Conservation (phyloP, 2,888 invertebrate species). For the Atethmia centrago region DNA sequence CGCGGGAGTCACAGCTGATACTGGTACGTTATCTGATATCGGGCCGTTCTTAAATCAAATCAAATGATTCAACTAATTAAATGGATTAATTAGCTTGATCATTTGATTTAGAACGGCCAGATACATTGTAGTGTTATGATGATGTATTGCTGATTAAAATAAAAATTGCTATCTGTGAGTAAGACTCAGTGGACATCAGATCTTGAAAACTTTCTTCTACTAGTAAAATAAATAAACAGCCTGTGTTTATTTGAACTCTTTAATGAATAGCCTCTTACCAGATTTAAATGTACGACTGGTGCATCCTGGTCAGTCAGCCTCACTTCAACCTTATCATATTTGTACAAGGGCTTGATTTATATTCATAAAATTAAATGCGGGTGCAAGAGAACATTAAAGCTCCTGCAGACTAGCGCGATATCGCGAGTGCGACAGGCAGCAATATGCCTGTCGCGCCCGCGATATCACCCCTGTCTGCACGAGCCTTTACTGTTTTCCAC, state of each 20-base stretch:
- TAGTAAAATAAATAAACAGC: neutral
- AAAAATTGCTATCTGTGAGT: conserved; percentile 12
- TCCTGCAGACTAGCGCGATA: too few species aligned
- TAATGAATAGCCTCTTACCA: neutral
- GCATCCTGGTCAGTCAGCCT: neutral
- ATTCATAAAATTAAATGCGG: neutral
- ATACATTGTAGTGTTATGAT: conserved; percentile 18
- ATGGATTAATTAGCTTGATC: conserved; percentile 41
- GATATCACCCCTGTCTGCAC: too few species aligned
- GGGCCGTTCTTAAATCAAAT: too few species aligned
- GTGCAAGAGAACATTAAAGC: neutral
- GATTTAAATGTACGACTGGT: neutral
- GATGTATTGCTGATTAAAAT: conserved; percentile 4
- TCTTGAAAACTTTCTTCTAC: conserved; percentile 15
- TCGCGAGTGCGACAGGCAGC: too few species aligned
- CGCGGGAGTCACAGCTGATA: conserved; percentile 19
- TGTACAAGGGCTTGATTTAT: neutral
- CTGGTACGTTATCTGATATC: conserved; percentile 13
- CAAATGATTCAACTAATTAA: too few species aligned
- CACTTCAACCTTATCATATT: neutral
- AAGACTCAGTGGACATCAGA: neutral
- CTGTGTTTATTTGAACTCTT: neutral
- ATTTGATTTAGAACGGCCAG: conserved; percentile 42
- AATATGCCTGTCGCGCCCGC: too few species aligned
- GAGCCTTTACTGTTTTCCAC: too few species aligned